Base-by-base conservation (phyloP, 2,113 vertebrate species). In the Aldabrachelys gigantea region DNA sequence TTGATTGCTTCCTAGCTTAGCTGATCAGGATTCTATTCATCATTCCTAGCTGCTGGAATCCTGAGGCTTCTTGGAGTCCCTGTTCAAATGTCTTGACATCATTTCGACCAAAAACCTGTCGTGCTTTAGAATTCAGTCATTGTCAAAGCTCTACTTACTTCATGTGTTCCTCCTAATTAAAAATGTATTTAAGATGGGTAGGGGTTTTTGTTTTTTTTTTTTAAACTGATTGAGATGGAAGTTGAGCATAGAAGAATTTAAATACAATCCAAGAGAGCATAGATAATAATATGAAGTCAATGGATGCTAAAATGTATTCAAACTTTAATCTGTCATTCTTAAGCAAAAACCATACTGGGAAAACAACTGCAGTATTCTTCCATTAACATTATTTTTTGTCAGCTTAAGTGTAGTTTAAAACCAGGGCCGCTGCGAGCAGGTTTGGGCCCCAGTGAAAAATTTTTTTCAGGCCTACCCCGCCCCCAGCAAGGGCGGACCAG, bases 1-100 rank as follows among this genome's bases (percentile, higher is more conserved):
- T 96, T 98, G 98, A 98, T 95, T 98, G 97, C 97, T 87, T 95
- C 95, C 93, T 65, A 50, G 89, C 72, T 53, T 49, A 56, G 95
- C 95, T 75, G 89, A 97, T 96, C 91, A 91, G 86, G 69, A 94
- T 93, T 94, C 59, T 90, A 85, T 84, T 93, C 82, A 75, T 54
- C 56, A 90, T 86, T 93, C 87, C 31, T 75, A 83, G 88, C 92
- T 97, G 96, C 83, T 97, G 91, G 96, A 97, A 96, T 95, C 91
- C 95, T 88, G 85, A 94, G 80, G 93, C 92, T 88, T 94, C 83
- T 93, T 91, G 78, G 82, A 89, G 92, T 65, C 93, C 80, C 76
- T 90, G 50, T 80, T 47, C 88, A 80, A 81, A 92, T 41, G 75
- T 75, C 90, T 87, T 41, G 85, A 57, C 11, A 57, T 5, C 47